Conservation (phyloP, 2,113 vertebrate species). For the Perccottus glenii region DNA sequence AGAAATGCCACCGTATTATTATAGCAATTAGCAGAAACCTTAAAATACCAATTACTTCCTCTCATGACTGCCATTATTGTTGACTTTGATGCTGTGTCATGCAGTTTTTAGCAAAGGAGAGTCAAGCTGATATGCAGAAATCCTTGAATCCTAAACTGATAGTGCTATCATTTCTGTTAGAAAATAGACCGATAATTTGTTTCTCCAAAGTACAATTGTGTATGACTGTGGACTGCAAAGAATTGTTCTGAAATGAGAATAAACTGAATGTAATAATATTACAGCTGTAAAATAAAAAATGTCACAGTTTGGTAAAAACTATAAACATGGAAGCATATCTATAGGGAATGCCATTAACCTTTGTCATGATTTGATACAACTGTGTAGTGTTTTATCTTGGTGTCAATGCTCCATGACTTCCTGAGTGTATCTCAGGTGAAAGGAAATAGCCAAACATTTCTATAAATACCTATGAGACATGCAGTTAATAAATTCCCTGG, state of each 20-base stretch:
- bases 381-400: neutral
- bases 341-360: neutral
- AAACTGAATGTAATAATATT: slow-evolving; percentile 17
- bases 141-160: slow-evolving; percentile 45
- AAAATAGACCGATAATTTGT: slow-evolving; percentile 51
- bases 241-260: slow-evolving; percentile 20
- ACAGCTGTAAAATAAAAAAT: slow-evolving; percentile 18
- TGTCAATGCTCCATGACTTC: slow-evolving; percentile 12
- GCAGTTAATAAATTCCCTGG: slow-evolving; percentile 49
- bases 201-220: slow-evolving; percentile 39
- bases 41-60: slow-evolving; percentile 50
- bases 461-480: slow-evolving; percentile 60
- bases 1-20: slow-evolving; percentile 47
- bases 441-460: slow-evolving; percentile 30
- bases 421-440: slow-evolving; percentile 8
- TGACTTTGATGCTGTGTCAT: slow-evolving; percentile 19
- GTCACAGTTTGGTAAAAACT: slow-evolving; percentile 9
- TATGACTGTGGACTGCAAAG: slow-evolving; percentile 25
- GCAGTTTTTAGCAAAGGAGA: neutral
- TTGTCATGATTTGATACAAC: no score
- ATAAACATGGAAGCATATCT: neutral
- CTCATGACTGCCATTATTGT: slow-evolving; percentile 38
- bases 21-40: slow-evolving; percentile 42
- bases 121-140: slow-evolving; percentile 7
- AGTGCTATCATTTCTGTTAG: slow-evolving; percentile 52